Evolutionary conservation across 1,140 invertebrate genomes (phyloP).

Genomic region (Scaptomyza graminum): DNA sequence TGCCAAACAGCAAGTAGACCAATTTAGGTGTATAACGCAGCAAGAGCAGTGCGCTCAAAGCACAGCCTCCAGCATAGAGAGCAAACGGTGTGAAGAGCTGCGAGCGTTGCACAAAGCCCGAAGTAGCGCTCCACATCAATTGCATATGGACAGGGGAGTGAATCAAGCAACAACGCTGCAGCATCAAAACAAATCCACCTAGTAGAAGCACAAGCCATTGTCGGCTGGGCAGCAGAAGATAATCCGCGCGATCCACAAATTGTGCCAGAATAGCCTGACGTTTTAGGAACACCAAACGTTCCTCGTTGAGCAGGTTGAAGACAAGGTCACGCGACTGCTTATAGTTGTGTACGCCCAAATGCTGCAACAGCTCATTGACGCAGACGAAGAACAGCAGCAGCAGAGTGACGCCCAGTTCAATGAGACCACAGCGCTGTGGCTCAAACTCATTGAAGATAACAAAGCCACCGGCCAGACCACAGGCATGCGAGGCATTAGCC

Average conservation of each 20-base stretch:
- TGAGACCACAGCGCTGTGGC: slow-evolving; percentile 58
- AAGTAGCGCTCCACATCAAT: slow-evolving; percentile 67
- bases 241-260: slow-evolving; percentile 66
- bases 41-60: slow-evolving; percentile 56
- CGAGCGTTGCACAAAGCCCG: slow-evolving; percentile 41
- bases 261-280: slow-evolving; percentile 64
- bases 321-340: slow-evolving; percentile 71
- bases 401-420: slow-evolving; percentile 54
- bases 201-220: slow-evolving; percentile 67
- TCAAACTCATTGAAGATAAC: slow-evolving; percentile 77
- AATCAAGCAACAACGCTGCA: slow-evolving; percentile 52
- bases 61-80: slow-evolving; percentile 59
- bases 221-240: slow-evolving; percentile 49
- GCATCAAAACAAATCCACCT: slow-evolving; percentile 45
- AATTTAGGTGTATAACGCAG: slow-evolving; percentile 71
- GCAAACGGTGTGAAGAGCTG: slow-evolving; percentile 61
- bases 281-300: slow-evolving; percentile 64
- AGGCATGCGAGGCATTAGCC: slow-evolving; percentile 60
- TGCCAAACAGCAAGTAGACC: slow-evolving; percentile 71
- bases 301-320: slow-evolving; percentile 76
- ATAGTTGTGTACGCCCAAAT: slow-evolving; percentile 63
- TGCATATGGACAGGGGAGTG: slow-evolving; percentile 66
- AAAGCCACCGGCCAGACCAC: slow-evolving; percentile 63
- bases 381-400: slow-evolving; percentile 52
- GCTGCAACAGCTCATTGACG: slow-evolving; percentile 72